Percentiles rank a stretch among this genome's conserved stretches.
phyloP scores from a whole-genome alignment of 2,113 vertebrate genomes.

The Hiodon tergisus region DNA sequence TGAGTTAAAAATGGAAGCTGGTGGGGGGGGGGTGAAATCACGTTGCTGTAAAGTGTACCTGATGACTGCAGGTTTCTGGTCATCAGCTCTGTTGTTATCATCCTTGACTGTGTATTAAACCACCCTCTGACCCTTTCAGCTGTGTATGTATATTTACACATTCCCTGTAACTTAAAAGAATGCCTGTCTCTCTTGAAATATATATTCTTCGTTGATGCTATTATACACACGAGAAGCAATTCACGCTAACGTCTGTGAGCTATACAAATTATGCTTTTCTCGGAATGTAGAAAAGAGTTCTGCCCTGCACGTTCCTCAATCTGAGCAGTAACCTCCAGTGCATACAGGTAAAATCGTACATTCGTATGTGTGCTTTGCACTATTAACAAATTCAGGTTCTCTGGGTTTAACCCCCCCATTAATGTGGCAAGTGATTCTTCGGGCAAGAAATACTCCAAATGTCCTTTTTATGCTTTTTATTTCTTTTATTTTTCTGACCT shows the following conservation, averaged over 20 bases:
- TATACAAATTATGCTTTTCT: constrained; percentile 9
- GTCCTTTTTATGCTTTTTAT: constrained; percentile 31
- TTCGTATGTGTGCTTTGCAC: constrained; percentile 4
- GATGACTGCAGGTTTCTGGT: constrained; percentile 70
- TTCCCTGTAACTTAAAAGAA: constrained; percentile 52
- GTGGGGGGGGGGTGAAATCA: constrained; percentile 25
- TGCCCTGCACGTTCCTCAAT: constrained; percentile 21
- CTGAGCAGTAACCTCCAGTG: constrained; percentile 27
- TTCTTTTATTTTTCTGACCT: constrained; percentile 29
- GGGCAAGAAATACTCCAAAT: constrained; percentile 15
- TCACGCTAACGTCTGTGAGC: constrained; percentile 22
- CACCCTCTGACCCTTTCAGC: constrained; percentile 15
- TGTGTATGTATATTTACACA: constrained; percentile 61
- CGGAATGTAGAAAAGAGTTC: constrained; percentile 12
- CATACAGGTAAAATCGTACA: constrained; percentile 38
- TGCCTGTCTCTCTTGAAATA: constrained; percentile 45
- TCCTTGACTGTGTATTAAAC: constrained; percentile 27
- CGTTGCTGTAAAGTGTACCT: constrained; percentile 44
- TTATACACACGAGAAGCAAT: constrained; percentile 22
- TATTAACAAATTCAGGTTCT: too few relatives aligned
- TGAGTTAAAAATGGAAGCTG: neutral
- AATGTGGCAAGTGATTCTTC: constrained; percentile 43
- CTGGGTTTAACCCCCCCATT: constrained; percentile 30
- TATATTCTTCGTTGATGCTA: constrained; percentile 51
- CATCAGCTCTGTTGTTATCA: constrained; percentile 38